Evolutionary conservation across 2,113 vertebrate genomes (phyloP), one percentile per base, ranked within the genome.

Genomic region (Crotophaga sulcirostris): DNA sequence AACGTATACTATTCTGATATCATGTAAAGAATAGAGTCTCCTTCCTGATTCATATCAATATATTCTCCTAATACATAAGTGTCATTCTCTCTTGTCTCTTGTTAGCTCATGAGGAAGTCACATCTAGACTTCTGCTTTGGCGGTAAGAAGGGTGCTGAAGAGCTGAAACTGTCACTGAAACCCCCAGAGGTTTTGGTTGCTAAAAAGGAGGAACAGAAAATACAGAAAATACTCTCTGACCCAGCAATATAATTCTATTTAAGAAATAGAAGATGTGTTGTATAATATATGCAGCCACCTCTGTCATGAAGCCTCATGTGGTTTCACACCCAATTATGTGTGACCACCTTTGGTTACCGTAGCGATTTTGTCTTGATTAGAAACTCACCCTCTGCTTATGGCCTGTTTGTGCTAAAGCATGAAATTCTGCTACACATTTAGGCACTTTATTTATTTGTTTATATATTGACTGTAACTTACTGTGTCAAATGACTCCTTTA

Each of bases 261-360:
- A 90, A 89, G 88, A 90, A 93, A 75, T 47, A 83, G 66, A 95
- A 92, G 75, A 59, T 92, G 59, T 87, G 47, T 66, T 89, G 60
- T 77, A 49, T 95, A 96, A 94, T 94, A 63, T 90, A 94, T 94
- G 93, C 94, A 93, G 81, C 93, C 80, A 92, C 76, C 92, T 94
- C 91, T 95, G 74, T 83, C 87, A 74, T 63, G 82, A 89, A 80
- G 64, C 75, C 78, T 92, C 77, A 49, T 82, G 76, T 73, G 64
- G 67, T 69, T 97, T 95, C 74, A 96, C 82, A 87, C 94, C 52
- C 85, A 84, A 89, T 96, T 97, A 87, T 78, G 85, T 92, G 79
- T 96, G 93, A 95, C 83, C 94, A 96, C 88, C 86, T 92, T 95
- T 93, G 86, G 93, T 97, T 97, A 87, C 95, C 95, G 96, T 93